Evolutionary conservation across 2,113 vertebrate species (phyloP), one percentile per base, ranked within the genome.

Genomic region (Camarhynchus parvulus): DNA sequence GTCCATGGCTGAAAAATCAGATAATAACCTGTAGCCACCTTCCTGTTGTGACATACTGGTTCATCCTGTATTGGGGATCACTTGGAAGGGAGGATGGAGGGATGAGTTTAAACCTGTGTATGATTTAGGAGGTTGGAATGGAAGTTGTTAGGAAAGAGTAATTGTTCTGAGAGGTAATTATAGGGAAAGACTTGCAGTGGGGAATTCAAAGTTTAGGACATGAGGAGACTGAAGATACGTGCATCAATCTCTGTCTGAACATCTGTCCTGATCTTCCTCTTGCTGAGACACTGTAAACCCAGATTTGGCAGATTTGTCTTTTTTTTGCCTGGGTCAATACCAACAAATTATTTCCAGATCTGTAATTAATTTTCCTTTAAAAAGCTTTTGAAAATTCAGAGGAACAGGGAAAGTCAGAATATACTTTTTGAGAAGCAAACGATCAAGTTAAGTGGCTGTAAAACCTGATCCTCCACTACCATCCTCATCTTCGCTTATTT

Each of bases 51-150:
- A 87, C 93, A 93, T 42, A 94, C 90, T 41, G 37, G 88, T 62
- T 95, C 9, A 4, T 92, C 95, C 90, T 82, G 90, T 87, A 79
- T 42, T 75, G 76, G 79, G 61, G 59, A 94, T 89, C 61, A 19
- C 63, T 76, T 22, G 55, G 59, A 75, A 93, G 24, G 49, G 56
- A 76, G 55, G 67, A 86, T 0, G 5, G 44, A 77, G 28, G 76
- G 68, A 96, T 96, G 83, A 68, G 83, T 91, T 91, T 78, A 93
- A 96, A 96, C 86, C 69, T 78, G 92, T 42, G 35, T 44, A 75
- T 87, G 93, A 96, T 76, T 92, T 90, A 96, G 90, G 49, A 90
- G 85, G 21, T 49, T 83, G 92, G 96, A 97, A 95, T 96, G 93
- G 93, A 93, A 95, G 79, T 92, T 3, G 47, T 93, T 82, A 92